Percentiles rank a stretch among this genome's conserved stretches.
Conservation (phyloP, 2,797 vertebrate genomes). For the Borostomias antarcticus region DNA sequence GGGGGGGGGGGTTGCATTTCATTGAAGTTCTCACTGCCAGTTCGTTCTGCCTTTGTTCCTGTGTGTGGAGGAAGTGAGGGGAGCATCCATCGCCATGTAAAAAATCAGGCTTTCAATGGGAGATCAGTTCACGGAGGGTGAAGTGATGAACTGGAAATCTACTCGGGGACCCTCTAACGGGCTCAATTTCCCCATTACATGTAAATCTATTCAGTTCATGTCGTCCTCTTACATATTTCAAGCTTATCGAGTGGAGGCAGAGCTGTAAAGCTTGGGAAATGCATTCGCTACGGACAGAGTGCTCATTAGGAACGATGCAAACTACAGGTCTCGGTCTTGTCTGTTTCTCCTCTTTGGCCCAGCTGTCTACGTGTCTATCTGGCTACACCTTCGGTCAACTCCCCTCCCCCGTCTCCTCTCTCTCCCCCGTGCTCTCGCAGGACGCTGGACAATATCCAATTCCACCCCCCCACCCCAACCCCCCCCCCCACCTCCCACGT, state of each 20-base stretch:
- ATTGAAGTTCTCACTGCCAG: conserved; percentile 31
- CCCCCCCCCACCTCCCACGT: conserved; percentile 17
- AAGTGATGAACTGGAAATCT: conserved; percentile 37
- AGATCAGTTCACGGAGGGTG: conserved; percentile 40
- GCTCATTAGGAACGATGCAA: conserved; percentile 19
- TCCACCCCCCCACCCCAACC: not conserved
- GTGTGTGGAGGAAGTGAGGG: conserved; percentile 34
- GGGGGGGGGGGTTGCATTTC: conserved; percentile 26
- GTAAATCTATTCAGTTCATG: conserved; percentile 53
- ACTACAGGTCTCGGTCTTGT: not conserved
- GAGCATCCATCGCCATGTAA: conserved; percentile 47
- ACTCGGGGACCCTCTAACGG: conserved; percentile 37
- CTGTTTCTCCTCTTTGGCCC: not conserved
- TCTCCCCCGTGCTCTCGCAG: not conserved
- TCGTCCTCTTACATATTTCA: conserved; percentile 18
- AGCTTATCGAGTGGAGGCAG: conserved; percentile 33
- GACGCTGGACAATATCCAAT: not conserved
- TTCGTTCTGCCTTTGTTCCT: conserved; percentile 51
- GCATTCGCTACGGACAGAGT: conserved; percentile 25
- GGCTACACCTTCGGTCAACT: conserved; percentile 26
- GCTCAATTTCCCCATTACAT: conserved; percentile 41
- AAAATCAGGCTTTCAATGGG: conserved; percentile 46
- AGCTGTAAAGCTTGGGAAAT: conserved; percentile 39
- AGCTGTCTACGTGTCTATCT: conserved; percentile 42
- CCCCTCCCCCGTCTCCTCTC: conserved; percentile 34